A percentile compares a stretch with the other conserved stretches of the same genome.
Evolutionary conservation across 2,113 vertebrate genomes (phyloP).

Genomic region (Stercorarius parasiticus): DNA sequence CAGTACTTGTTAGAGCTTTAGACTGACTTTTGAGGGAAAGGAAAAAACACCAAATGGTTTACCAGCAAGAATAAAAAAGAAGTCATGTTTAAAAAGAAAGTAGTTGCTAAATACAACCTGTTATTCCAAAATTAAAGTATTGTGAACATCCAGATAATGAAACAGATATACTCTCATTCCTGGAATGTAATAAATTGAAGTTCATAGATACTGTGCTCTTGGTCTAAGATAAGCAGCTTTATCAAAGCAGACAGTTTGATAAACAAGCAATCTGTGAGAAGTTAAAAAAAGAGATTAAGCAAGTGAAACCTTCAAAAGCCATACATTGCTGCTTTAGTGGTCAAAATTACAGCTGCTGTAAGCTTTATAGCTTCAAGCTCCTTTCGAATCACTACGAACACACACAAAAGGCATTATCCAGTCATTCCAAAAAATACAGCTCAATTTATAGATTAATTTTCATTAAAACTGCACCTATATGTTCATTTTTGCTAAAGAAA

Average conservation of each 20-base stretch:
- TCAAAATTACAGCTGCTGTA: background rate
- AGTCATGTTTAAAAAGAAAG: background rate
- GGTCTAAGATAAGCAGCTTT: constrained; percentile 20
- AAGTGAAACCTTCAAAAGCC: background rate
- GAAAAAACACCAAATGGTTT: background rate
- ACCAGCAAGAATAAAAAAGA: background rate
- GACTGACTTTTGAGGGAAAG: background rate
- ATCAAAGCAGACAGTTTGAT: constrained; percentile 13
- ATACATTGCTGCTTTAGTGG: background rate
- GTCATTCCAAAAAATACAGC: background rate
- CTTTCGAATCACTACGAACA: background rate
- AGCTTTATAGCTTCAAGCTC: background rate
- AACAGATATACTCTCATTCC: background rate
- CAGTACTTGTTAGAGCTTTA: background rate
- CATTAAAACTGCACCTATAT: background rate
- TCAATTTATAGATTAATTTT: background rate
- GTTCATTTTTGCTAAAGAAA: background rate
- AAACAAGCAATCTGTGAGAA: background rate
- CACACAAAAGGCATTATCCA: background rate
- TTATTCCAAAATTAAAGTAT: background rate
- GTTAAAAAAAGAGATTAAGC: constrained; percentile 13
- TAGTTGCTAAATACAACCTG: background rate
- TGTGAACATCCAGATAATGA: background rate
- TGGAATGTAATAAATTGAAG: background rate
- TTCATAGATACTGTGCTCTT: background rate